Percentiles rank a stretch among this genome's conserved stretches.
Conservation (phyloP, 92 coral and sea anemone species). For the Umimayanthus chanpuru region DNA sequence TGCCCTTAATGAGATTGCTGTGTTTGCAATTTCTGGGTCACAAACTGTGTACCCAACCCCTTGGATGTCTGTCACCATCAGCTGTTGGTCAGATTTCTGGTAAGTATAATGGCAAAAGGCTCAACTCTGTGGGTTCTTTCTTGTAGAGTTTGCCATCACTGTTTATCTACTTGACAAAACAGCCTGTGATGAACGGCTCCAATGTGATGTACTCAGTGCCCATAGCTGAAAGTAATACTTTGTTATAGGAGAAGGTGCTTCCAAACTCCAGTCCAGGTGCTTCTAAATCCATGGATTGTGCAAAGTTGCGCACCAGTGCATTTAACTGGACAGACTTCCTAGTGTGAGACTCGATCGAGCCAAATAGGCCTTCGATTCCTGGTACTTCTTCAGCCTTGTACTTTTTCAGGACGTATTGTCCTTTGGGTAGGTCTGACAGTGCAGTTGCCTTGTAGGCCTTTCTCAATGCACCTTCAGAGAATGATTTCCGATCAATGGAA, state of each 20-base stretch:
- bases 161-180: conserved; percentile 38
- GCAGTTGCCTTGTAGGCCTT: conserved; percentile 49
- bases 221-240: conserved; percentile 44
- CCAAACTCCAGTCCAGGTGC: conserved; percentile 43
- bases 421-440: conserved; percentile 39
- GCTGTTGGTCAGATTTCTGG: conserved; percentile 46
- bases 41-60: conserved; percentile 53
- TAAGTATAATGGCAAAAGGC: conserved; percentile 57
- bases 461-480: conserved; percentile 40
- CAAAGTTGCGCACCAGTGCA: conserved; percentile 48
- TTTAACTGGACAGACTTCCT: conserved; percentile 45
- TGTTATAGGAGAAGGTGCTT: conserved; percentile 31
- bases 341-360: conserved; percentile 42
- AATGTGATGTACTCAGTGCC: conserved; percentile 36
- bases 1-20: conserved; percentile 28
- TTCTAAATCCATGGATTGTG: conserved; percentile 28
- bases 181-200: conserved; percentile 30
- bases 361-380: conserved; percentile 36
- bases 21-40: conserved; percentile 26
- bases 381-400: conserved; percentile 29
- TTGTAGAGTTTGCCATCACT: conserved; percentile 16
- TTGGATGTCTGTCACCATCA: conserved; percentile 65
- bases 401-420: conserved; percentile 41
- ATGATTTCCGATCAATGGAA: conserved; percentile 30
- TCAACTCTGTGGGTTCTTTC: conserved; percentile 36